phyloP scores from a whole-genome alignment of 2,797 vertebrate species.

The Glossophaga mutica region DNA sequence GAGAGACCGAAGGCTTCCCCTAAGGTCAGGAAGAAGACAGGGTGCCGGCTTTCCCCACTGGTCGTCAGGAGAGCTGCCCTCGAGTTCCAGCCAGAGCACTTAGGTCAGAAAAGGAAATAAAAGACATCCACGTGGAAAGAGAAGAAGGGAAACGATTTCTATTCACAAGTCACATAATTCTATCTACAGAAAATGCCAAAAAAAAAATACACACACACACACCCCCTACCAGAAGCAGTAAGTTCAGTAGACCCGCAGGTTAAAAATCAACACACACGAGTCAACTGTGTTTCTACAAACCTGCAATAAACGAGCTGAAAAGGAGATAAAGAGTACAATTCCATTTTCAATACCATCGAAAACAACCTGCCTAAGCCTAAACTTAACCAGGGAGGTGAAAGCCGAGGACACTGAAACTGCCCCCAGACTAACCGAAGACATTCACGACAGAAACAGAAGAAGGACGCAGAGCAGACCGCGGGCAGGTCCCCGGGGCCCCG shows the following conservation, averaged over 20 bases:
- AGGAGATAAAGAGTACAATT: neutral
- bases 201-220: no score
- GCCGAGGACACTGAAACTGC: neutral
- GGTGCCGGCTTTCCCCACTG: no score
- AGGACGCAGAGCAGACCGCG: no score
- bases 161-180: neutral
- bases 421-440: neutral
- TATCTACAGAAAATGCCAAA: neutral
- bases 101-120: neutral
- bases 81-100: neutral
- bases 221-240: neutral
- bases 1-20: neutral
- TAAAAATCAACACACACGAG: neutral
- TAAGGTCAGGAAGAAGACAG: neutral
- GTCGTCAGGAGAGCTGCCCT: neutral
- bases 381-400: neutral
- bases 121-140: neutral
- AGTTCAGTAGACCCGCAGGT: neutral
- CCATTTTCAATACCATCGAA: neutral
- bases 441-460: neutral
- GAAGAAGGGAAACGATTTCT: neutral
- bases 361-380: neutral
- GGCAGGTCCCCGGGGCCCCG: no score
- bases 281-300: neutral
- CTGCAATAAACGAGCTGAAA: neutral